phyloP scores from a whole-genome alignment of 2,113 vertebrate genomes.

The Uria lomvia region DNA sequence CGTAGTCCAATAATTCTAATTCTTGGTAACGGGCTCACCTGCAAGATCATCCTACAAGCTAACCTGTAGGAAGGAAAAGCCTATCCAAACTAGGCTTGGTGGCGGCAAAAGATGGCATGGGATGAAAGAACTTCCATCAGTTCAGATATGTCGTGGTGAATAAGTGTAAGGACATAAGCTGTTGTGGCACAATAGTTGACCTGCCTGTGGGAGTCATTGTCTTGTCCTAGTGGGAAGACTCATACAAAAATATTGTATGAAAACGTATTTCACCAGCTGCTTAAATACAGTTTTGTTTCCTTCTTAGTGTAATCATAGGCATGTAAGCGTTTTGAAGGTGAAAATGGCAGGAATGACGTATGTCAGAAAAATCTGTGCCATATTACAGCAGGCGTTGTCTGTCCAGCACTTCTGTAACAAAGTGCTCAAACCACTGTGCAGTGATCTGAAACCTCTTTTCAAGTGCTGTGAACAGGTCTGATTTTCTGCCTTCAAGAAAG shows the following conservation, averaged over 20 bases:
- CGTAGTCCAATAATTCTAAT: neutral
- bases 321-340: neutral
- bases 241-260: too few species aligned
- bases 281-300: neutral
- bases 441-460: neutral
- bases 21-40: neutral
- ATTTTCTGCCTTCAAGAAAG: neutral
- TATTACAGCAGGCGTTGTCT: neutral
- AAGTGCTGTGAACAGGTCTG: neutral
- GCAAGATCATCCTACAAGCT: neutral
- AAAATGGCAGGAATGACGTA: neutral
- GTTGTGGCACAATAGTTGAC: neutral
- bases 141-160: neutral
- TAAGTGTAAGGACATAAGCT: neutral
- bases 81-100: neutral
- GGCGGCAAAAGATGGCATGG: neutral
- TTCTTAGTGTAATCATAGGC: neutral
- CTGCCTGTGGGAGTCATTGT: neutral
- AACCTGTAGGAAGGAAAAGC: neutral
- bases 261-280: neutral
- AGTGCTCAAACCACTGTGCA: neutral
- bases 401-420: fast-evolving
- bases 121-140: neutral
- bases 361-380: neutral
- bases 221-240: neutral